Base-by-base conservation (phyloP, 1,140 invertebrate genomes). In the Zaprionus kolodkinae region DNA sequence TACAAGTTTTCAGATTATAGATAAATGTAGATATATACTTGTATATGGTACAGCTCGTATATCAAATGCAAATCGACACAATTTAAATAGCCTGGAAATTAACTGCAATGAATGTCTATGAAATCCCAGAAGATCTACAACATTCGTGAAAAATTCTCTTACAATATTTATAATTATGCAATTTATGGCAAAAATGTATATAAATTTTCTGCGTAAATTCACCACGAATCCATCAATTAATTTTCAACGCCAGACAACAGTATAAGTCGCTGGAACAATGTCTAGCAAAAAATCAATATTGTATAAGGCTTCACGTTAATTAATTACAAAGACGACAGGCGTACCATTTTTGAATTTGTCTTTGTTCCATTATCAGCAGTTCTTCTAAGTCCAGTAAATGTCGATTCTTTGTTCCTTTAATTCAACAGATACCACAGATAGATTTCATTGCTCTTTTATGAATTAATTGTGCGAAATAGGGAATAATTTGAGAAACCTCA, bases 41-140 rank as follows among this genome's bases (percentile, higher is more conserved):
- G 27, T 40, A 13, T 11, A 38, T 61, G 4, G 5, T 35, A 35
- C 15, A 35, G 9, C 30, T 38, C 13, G 43, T 68, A 68, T 27
- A 68, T 68, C 55, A 56, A 52, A 35, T 9, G 2, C 40, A 45
- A 45, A 7, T 4, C 15, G n/a, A 45, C 40, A 45, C 40, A 15
- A n/a, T 71, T 54, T 56, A 64, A 70, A 71, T 64, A 71, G 67
- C 70, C 35, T 17, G 67, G 72, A 75, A 75, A 75, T 75, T 52
- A 36, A 30, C 45, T 45, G 36, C 72, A 52, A 75, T 75, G 64
- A 60, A 75, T 67, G 60, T 67, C 12, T 43, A 45, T 7, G n/a
- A 30, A 30, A 30, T 30, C 25, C 55, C 21, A 15, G 38, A 30
- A 5, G 27, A 5, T 30, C 27, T 30, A 30, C 27, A 6, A 0